Evolutionary conservation across 1,140 invertebrate species (phyloP), one percentile per base, ranked within the genome.

Genomic region (Sinella curviseta): DNA sequence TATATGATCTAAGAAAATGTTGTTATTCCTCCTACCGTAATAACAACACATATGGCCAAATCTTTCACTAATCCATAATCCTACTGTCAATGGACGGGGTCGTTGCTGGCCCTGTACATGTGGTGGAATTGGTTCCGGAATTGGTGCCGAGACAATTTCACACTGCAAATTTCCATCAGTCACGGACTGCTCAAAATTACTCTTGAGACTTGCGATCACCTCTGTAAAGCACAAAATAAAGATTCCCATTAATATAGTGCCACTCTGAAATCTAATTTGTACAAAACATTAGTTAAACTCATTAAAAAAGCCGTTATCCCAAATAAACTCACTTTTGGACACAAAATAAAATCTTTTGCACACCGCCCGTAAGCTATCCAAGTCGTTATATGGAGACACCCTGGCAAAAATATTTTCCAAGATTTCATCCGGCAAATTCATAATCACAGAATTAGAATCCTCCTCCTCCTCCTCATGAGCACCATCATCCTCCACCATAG

Each of bases 321-420:
- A 8, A 8, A 48, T 48, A 48, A 48, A 8, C 39, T 90, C 90
- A 96, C 95, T 94, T 89, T 92, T 90, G 28, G 94, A 92, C 85
- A 93, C 91, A 82, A 88, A 89, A 86, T 91, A 91, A 95, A 95
- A 97, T 86, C 93, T 90, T 87, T 92, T 94, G 81, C 92, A 95
- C 24, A 98, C 95, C 82, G 91, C 87, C 88, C 92, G 93, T 86
- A 95, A 95, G 85, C 92, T 90, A 86, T 95, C 91, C 77, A 97
- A 88, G 89, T 97, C 95, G 87, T 92, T 91, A 85, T 98, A 98
- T 24, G 95, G 95, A 78, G 95, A 94, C 82, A 98, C 88, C 85
- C 95, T 90, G 81, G 92, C 91, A 79, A 98, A 89, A 85, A 98
- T 96, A 86, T 95, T 96, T 87, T 97, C 96, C 76, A 98, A 87